Percentiles rank a stretch among this genome's conserved stretches.
phyloP scores from a whole-genome alignment of 2,797 vertebrate genomes.

The Fistularia commersonii region DNA sequence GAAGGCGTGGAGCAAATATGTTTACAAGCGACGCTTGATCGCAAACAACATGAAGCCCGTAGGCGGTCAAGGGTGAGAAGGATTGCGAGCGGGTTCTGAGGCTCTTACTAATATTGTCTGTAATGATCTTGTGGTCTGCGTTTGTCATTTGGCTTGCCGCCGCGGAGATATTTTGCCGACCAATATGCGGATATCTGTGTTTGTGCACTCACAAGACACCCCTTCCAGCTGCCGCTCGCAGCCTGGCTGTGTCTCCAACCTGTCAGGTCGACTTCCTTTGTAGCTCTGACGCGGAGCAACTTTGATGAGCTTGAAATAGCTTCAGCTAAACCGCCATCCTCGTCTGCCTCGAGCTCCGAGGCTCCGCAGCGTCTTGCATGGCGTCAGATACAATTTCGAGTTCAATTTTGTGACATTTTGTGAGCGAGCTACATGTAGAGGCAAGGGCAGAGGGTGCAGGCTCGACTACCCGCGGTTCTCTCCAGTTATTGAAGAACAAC shows the following conservation, averaged over 20 bases:
- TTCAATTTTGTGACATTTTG: conserved; percentile 41
- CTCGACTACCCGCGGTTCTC: neutral
- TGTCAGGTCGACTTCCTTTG: conserved; percentile 51
- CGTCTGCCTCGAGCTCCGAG: conserved; percentile 25
- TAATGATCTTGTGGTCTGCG: conserved; percentile 20
- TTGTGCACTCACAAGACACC: conserved; percentile 21
- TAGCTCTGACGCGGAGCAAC: conserved; percentile 32
- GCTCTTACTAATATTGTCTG: conserved; percentile 20
- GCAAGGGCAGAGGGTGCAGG: neutral
- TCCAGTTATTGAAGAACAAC: neutral
- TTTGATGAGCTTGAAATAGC: conserved; percentile 61
- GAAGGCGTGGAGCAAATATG: too few species aligned
- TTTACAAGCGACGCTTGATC: too few species aligned
- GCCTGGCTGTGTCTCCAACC: conserved; percentile 29
- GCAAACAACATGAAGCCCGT: too few species aligned
- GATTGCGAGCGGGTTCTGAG: too few species aligned
- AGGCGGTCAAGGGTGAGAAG: too few species aligned
- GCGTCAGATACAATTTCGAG: conserved; percentile 39
- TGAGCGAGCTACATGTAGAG: conserved; percentile 5
- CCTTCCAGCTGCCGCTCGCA: conserved; percentile 17
- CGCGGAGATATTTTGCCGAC: conserved; percentile 18
- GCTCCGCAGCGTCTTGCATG: conserved; percentile 7
- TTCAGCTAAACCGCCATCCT: conserved; percentile 34
- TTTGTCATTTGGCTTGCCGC: conserved; percentile 3
- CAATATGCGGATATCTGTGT: conserved; percentile 34